A percentile compares a stretch with the other conserved stretches of the same genome.
Evolutionary conservation across 2,113 vertebrate species (phyloP).

Genomic region (Xiphophorus hellerii): DNA sequence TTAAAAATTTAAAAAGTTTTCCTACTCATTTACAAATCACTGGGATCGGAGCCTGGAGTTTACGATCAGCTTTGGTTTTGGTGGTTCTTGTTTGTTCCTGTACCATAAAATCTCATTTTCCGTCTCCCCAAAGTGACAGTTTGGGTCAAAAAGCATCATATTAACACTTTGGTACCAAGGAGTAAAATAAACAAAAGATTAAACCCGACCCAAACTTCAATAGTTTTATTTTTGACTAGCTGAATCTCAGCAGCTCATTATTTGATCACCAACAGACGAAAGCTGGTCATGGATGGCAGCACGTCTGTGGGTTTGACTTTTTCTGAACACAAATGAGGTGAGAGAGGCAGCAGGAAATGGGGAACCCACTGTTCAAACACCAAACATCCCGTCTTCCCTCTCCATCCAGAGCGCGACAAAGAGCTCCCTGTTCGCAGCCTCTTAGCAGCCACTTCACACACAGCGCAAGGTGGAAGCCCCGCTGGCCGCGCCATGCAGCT

Average conservation of each 20-base stretch:
- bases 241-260: not conserved
- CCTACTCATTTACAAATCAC: no score
- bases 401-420: slow-evolving; percentile 72
- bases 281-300: not conserved
- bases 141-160: not conserved
- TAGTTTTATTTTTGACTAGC: not conserved
- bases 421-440: slow-evolving; percentile 81
- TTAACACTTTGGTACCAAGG: no score
- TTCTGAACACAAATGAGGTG: not conserved
- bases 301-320: not conserved
- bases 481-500: slow-evolving; percentile 32
- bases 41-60: not conserved
- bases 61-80: not conserved
- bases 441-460: slow-evolving; percentile 87
- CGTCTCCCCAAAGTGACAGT: not conserved
- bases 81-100: not conserved
- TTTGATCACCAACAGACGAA: not conserved
- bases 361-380: not conserved
- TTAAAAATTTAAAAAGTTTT: no score
- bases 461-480: slow-evolving; percentile 73
- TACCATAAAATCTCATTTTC: not conserved
- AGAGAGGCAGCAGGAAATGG: not conserved
- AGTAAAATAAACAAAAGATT: not conserved
- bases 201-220: not conserved
- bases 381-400: slow-evolving; percentile 10